phyloP scores from a whole-genome alignment of 2,888 invertebrate genomes.

The Agriopis aurantiaria region DNA sequence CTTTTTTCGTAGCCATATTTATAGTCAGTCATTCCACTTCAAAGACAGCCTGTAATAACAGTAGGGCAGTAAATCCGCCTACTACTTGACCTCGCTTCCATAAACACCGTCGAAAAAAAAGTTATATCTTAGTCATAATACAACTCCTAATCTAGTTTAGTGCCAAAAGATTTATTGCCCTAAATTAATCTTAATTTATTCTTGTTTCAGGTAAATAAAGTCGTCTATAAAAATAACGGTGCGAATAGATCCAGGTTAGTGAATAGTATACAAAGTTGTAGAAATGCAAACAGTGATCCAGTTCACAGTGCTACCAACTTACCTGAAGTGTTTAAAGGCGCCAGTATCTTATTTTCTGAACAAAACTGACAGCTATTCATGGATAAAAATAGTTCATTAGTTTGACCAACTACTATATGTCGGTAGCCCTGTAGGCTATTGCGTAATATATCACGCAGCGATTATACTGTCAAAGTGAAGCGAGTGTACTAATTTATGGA shows the following conservation, averaged over 20 bases:
- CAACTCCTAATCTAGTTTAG: slow-evolving; percentile 39
- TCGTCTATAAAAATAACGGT: slow-evolving; percentile 35
- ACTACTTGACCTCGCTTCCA: slow-evolving; percentile 34
- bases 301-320: neutral
- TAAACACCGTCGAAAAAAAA: slow-evolving; percentile 13
- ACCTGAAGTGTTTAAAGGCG: neutral
- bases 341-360: neutral
- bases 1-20: neutral
- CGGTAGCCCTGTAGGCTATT: neutral
- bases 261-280: neutral
- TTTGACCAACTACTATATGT: neutral
- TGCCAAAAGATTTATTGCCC: slow-evolving; percentile 40
- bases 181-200: slow-evolving; percentile 55
- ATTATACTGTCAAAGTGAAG: slow-evolving; percentile 16
- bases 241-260: slow-evolving; percentile 32
- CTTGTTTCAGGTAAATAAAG: slow-evolving; percentile 74
- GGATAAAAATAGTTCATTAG: neutral
- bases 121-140: slow-evolving; percentile 38
- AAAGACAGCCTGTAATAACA: slow-evolving; percentile 17
- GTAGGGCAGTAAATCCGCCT: slow-evolving; percentile 31
- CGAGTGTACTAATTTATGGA: slow-evolving; percentile 4
- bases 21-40: slow-evolving; percentile 15
- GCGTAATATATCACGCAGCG: slow-evolving; percentile 11
- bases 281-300: slow-evolving; percentile 17
- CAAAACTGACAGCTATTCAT: neutral